Evolutionary conservation across 2,888 invertebrate genomes (phyloP), one percentile per base, ranked within the genome.

Genomic region (Sabatieria punctata): DNA sequence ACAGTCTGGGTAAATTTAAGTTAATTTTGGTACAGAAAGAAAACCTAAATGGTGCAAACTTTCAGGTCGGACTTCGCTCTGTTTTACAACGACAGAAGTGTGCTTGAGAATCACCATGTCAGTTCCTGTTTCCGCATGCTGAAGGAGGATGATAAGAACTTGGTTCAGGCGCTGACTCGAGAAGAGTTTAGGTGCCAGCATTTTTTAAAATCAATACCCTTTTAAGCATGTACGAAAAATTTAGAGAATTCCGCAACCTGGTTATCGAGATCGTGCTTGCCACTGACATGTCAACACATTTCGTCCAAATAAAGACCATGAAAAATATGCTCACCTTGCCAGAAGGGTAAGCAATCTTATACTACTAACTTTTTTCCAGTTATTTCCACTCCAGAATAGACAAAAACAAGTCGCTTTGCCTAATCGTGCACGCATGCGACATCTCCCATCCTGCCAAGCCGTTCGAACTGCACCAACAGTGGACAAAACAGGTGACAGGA

Each of bases 261-360:
- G 85, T 89, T 43, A 88, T 93, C 60, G 91, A 91, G 68, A 91
- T 91, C 84, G 89, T 93, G 55, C 75, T 93, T 60, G 86, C 88
- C 26, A 93, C 91, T 1, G 91, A 93, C 72, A 93, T 93, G 91
- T 86, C 86, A 55, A 86, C 80, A 71, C 91, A 93, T 71, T 93
- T 93, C 72, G 86, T 88, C 67, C 91, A 93, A 70, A 73, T 93
- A 60, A 91, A 93, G 73, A 85, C 84, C 61, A 88, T 91, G 84
- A 79, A 82, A 63, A 82, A 81, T 56, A 72, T 86, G 56, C 71
- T 89, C 47, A 76, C 79, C 23, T 73, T 86, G 57, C 81, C 85
- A 1, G 86, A 72, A 59, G 85, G n/a, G n/a, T n/a, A n/a, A n/a
- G n/a, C n/a, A n/a, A n/a, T n/a, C n/a, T n/a, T n/a, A n/a, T n/a